Evolutionary conservation across 2,113 vertebrate species (phyloP).

Genomic region (Damaliscus lunatus): DNA sequence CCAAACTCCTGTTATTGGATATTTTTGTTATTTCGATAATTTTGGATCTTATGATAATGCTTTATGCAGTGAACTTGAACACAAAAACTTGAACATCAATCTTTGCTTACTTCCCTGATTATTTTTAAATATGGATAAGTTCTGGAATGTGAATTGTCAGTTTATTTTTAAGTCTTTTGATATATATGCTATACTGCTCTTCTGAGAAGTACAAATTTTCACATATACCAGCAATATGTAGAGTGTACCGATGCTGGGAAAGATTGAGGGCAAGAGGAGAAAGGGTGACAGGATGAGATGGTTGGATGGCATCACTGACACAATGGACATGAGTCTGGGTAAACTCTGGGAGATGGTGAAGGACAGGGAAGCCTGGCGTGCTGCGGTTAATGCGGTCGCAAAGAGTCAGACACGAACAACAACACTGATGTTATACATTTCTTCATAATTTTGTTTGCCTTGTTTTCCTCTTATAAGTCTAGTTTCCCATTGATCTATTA

Average conservation of each 20-base stretch:
- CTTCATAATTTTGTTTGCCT: neutral
- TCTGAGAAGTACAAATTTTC: neutral
- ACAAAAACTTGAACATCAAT: neutral
- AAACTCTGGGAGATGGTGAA: neutral
- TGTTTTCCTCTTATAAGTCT: neutral
- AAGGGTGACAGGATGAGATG: neutral
- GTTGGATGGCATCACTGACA: neutral
- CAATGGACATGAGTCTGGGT: fast-evolving
- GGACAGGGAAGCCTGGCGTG: neutral
- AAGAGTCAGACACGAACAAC: neutral
- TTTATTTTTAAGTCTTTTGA: neutral
- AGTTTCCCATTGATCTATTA: neutral
- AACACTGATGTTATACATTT: neutral
- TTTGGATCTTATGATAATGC: neutral
- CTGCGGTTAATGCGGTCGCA: neutral
- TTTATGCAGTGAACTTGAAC: neutral
- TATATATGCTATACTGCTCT: neutral
- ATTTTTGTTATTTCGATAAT: neutral
- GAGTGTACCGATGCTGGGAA: neutral
- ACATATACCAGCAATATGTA: neutral
- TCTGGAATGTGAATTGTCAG: neutral
- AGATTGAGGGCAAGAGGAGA: neutral
- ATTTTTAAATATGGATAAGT: neutral
- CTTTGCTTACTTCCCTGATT: neutral
- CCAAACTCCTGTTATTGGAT: neutral